These are phyloP conservation scores for Corbicula japonica DNA, from an alignment of 2,888 invertebrate genomes.

Conservation along the genomic window DNA sequence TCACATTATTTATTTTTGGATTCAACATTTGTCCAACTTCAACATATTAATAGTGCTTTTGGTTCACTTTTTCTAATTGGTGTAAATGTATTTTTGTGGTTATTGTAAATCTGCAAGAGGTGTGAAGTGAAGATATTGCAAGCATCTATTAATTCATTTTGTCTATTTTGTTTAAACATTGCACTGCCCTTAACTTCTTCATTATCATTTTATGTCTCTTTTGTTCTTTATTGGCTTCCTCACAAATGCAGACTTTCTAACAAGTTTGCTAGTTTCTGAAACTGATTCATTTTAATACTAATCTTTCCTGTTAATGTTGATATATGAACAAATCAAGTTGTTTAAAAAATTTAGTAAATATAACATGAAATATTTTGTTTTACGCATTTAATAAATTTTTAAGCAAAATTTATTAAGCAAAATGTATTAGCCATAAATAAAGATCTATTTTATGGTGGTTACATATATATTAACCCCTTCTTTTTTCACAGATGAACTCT, in stretches of 20 bases:
- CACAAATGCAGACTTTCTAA: constrained; percentile 20
- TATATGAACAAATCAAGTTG: constrained; percentile 10
- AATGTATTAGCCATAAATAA: constrained; percentile 10
- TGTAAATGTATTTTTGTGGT: constrained; percentile 8
- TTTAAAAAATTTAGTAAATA: constrained; percentile 3
- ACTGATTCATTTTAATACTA: constrained; percentile 16
- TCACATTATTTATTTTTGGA: neutral
- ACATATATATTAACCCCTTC: neutral
- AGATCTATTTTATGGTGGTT: constrained; percentile 7
- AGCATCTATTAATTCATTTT: constrained; percentile 23
- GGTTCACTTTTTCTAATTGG: constrained; percentile 12
- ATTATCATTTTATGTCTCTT: constrained; percentile 1
- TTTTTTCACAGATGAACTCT: constrained; percentile 8
- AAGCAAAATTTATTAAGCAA: constrained; percentile 8
- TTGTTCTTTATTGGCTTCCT: constrained; percentile 21
- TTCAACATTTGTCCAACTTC: constrained; percentile 8
- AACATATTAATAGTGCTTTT: constrained; percentile 8
- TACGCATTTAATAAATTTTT: constrained; percentile 7
- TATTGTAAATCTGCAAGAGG: constrained; percentile 9
- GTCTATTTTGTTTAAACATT: constrained; percentile 10
- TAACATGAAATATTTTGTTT: constrained; percentile 9
- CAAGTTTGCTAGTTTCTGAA: constrained; percentile 8
- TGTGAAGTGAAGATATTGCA: constrained; percentile 10
- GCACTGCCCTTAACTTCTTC: constrained; percentile 10
- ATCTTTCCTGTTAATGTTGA: constrained; percentile 2